phyloP scores from a whole-genome alignment of 2,797 vertebrate genomes.

The Leptodactylus fallax region DNA sequence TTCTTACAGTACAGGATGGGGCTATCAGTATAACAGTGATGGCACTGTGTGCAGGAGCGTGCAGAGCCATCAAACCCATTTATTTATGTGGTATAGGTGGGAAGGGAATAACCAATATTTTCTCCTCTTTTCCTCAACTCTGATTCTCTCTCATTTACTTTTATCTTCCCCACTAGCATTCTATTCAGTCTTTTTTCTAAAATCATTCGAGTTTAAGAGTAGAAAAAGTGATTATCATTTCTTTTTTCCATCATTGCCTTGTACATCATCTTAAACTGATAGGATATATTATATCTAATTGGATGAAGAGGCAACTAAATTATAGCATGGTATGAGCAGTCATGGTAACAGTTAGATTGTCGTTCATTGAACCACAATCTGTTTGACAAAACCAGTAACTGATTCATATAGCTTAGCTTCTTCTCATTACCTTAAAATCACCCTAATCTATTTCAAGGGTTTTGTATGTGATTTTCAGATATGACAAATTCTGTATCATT shows the following conservation, averaged over 20 bases:
- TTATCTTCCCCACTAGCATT: neutral
- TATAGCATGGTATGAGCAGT: slow-evolving; percentile 3
- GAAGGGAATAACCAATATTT: neutral
- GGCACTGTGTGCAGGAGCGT: no score
- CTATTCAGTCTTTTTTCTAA: neutral
- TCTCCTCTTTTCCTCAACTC: neutral
- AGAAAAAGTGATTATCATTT: neutral
- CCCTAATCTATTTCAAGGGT: slow-evolving; percentile 33
- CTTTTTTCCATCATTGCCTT: neutral
- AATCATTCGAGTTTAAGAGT: neutral
- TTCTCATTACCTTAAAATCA: slow-evolving; percentile 50
- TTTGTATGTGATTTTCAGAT: slow-evolving; percentile 30
- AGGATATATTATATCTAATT: slow-evolving; percentile 31
- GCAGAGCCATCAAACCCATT: no score
- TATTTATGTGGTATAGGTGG: no score
- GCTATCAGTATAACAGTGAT: no score
- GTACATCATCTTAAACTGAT: slow-evolving; percentile 6
- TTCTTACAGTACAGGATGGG: no score
- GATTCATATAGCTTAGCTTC: slow-evolving; percentile 35
- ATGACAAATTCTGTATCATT: slow-evolving; percentile 24
- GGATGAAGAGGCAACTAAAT: slow-evolving; percentile 27
- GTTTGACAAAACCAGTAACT: slow-evolving; percentile 33
- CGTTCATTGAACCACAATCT: slow-evolving; percentile 36
- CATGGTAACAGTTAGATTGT: slow-evolving; percentile 20
- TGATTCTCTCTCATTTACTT: neutral